These are phyloP conservation scores for Falcunculus frontatus DNA, from an alignment of 2,113 vertebrate species.

Conservation along the genomic window DNA sequence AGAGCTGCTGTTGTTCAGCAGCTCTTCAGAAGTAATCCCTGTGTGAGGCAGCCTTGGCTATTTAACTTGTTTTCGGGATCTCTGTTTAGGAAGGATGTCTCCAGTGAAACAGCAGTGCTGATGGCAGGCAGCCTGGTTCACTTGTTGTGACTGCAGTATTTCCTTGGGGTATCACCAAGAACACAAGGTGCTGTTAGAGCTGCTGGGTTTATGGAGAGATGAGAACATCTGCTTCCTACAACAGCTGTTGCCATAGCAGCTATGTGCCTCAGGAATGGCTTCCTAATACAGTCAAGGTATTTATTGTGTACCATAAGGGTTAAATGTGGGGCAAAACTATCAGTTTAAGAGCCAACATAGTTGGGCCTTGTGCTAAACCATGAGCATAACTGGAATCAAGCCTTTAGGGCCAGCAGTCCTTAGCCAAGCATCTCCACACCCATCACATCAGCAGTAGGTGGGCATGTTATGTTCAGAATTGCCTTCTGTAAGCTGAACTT, in stretches of 20 bases:
- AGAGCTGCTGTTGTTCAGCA: background rate
- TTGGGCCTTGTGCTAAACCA: background rate
- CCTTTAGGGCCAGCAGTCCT: background rate
- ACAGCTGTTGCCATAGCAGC: background rate
- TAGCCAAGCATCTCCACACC: background rate
- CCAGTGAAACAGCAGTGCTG: background rate
- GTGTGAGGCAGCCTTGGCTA: background rate
- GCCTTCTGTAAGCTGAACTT: background rate
- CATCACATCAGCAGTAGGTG: background rate
- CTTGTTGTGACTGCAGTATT: background rate
- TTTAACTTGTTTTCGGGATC: background rate
- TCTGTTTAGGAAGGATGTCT: background rate
- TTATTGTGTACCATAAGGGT: background rate
- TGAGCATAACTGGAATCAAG: background rate
- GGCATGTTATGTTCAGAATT: background rate
- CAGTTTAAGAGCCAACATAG: accelerated
- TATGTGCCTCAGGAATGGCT: background rate
- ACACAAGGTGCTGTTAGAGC: background rate
- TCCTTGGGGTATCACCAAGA: background rate
- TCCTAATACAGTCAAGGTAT: background rate
- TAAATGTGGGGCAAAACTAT: background rate
- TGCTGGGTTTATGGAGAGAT: background rate
- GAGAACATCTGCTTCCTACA: background rate
- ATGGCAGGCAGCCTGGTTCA: background rate
- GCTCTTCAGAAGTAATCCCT: background rate